These are phyloP conservation scores for Nomada flava DNA, from an alignment of 2,888 invertebrate genomes.

Conservation along the genomic window DNA sequence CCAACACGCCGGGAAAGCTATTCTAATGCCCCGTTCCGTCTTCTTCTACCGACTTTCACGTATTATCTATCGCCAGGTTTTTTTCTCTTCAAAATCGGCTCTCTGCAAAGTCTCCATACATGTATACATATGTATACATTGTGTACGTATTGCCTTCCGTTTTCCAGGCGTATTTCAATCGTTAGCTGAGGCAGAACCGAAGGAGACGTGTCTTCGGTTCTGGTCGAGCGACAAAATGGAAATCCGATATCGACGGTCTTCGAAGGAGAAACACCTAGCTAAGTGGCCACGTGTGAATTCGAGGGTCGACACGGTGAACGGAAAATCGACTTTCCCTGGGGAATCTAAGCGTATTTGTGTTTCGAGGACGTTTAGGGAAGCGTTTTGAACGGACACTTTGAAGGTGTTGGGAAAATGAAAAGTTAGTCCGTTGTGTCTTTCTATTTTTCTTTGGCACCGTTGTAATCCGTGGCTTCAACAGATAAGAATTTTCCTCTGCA, in stretches of 20 bases:
- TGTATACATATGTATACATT: background rate
- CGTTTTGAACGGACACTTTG: background rate
- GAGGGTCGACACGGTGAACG: constrained; percentile 7
- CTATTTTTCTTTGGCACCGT: too few relatives aligned
- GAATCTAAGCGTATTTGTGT: background rate
- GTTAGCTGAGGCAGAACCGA: constrained; percentile 63
- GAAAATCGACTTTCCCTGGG: constrained; percentile 15
- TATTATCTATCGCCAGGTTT: constrained; percentile 23
- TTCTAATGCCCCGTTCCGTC: constrained; percentile 73
- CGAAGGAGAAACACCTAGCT: constrained; percentile 37
- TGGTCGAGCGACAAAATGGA: constrained; percentile 63
- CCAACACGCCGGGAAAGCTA: constrained; percentile 62
- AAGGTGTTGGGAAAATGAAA: background rate
- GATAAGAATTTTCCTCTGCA: too few relatives aligned
- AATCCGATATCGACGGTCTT: constrained; percentile 74
- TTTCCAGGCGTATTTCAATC: constrained; percentile 24
- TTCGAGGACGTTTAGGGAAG: background rate
- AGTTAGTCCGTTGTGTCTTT: too few relatives aligned
- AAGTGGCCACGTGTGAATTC: constrained; percentile 52
- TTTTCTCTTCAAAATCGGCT: background rate
- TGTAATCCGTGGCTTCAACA: too few relatives aligned
- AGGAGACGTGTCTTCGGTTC: constrained; percentile 44
- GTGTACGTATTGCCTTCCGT: constrained; percentile 25
- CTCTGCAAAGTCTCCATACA: background rate
- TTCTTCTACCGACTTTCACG: constrained; percentile 1